These are phyloP conservation scores for Keiferia lycopersicella DNA, from an alignment of 2,888 invertebrate species.

Conservation along the genomic window DNA sequence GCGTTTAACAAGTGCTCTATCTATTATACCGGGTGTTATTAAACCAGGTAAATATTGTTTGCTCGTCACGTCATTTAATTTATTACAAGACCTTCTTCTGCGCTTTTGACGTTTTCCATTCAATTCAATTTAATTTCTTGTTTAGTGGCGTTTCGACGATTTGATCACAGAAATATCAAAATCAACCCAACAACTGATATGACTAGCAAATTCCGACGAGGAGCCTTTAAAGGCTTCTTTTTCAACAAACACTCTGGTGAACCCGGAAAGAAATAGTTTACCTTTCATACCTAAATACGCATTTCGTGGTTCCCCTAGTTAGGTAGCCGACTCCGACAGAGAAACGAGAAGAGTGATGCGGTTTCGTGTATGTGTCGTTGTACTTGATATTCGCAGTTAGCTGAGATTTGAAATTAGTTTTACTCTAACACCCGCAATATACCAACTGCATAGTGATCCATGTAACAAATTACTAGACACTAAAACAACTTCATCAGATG, in stretches of 20 bases:
- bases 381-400: too few species aligned
- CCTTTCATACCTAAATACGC: too few species aligned
- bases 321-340: too few species aligned
- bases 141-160: neutral
- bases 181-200: neutral
- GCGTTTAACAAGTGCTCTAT: conserved; percentile 9
- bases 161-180: neutral
- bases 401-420: neutral
- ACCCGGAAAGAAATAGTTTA: too few species aligned
- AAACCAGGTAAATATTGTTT: neutral
- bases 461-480: conserved; percentile 2
- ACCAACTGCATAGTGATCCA: neutral
- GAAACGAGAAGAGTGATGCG: too few species aligned
- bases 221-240: too few species aligned
- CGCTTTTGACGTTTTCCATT: too few species aligned
- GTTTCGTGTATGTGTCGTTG: too few species aligned
- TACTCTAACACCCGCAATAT: neutral
- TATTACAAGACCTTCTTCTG: neutral
- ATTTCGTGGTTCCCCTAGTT: too few species aligned
- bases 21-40: neutral
- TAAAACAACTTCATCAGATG: conserved; percentile 9
- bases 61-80: neutral
- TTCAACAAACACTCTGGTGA: too few species aligned
- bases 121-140: too few species aligned
- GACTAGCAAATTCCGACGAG: too few species aligned